Conservation (phyloP, 1,140 invertebrate genomes). For the Colletes gigas region DNA sequence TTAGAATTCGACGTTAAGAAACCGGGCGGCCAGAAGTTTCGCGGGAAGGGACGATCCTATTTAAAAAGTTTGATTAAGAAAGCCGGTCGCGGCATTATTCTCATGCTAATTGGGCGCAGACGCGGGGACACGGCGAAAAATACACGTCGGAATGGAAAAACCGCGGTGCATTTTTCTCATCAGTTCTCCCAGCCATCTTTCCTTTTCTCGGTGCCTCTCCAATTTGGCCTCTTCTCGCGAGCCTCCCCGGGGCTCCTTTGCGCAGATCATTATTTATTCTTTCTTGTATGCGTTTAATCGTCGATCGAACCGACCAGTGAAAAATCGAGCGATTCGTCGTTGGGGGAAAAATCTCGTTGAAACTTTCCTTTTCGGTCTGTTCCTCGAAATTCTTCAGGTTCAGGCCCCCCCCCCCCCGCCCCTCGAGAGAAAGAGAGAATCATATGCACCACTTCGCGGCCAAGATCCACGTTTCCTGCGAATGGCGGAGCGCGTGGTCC, state of each 20-base stretch:
- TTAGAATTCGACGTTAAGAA: slow-evolving; percentile 73
- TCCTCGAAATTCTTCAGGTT: neutral
- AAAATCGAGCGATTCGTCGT: neutral
- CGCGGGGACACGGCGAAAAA: slow-evolving; percentile 59
- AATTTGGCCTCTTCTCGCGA: neutral
- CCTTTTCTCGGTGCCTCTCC: neutral
- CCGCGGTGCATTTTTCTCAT: slow-evolving; percentile 23
- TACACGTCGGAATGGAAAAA: slow-evolving; percentile 66
- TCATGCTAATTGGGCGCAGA: slow-evolving; percentile 74
- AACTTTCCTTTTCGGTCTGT: neutral
- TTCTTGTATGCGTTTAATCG: neutral
- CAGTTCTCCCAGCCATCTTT: neutral
- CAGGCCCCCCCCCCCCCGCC: neutral
- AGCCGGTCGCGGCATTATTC: slow-evolving; percentile 70
- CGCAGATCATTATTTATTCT: neutral
- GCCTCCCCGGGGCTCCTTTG: too few species aligned
- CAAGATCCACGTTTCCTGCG: slow-evolving; percentile 69
- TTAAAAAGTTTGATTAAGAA: slow-evolving; percentile 80
- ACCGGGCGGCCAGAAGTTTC: slow-evolving; percentile 13
- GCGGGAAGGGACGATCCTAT: slow-evolving; percentile 68
- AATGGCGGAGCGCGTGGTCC: slow-evolving; percentile 40
- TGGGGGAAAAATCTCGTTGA: slow-evolving; percentile 23
- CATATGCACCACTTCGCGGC: slow-evolving; percentile 70
- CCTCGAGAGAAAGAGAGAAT: slow-evolving; percentile 43
- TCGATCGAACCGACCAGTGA: neutral